Conservation (phyloP, 2,888 invertebrate species). For the Machimus atricapillus region DNA sequence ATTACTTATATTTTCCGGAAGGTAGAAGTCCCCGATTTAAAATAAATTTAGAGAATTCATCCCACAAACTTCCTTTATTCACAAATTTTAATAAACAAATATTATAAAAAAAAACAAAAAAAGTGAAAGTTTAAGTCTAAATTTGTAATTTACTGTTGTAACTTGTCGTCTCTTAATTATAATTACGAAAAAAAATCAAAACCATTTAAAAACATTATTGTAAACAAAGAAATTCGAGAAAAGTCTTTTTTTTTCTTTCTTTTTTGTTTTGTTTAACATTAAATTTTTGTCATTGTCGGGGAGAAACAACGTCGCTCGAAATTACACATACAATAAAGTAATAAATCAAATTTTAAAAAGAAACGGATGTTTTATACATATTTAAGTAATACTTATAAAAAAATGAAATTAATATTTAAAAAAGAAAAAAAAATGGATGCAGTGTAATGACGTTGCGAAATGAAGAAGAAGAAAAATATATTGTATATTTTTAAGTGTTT, state of each 20-base stretch:
- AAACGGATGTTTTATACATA: not conserved
- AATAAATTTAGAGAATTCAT: not conserved
- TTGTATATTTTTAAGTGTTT: not conserved
- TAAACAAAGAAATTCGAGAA: not conserved
- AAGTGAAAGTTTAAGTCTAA: not conserved
- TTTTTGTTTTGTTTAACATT: no score
- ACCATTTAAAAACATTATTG: not conserved
- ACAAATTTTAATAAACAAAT: not conserved
- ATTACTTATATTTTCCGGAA: constrained; percentile 18
- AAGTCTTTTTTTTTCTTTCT: not conserved
- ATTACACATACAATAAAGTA: no score
- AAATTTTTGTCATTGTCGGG: no score
- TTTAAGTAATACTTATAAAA: not conserved
- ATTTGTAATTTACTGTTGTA: constrained; percentile 13
- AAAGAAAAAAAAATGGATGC: not conserved
- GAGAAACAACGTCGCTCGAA: no score
- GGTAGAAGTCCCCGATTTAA: not conserved
- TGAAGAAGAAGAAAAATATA: not conserved
- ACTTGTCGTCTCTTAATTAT: not conserved
- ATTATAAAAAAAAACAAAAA: not conserved
- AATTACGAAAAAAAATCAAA: not conserved
- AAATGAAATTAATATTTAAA: not conserved
- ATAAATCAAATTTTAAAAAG: not conserved
- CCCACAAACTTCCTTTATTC: not conserved
- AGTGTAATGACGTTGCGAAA: not conserved